Evolutionary conservation across 2,888 invertebrate species (phyloP).

Genomic region (Stenurella melanura): DNA sequence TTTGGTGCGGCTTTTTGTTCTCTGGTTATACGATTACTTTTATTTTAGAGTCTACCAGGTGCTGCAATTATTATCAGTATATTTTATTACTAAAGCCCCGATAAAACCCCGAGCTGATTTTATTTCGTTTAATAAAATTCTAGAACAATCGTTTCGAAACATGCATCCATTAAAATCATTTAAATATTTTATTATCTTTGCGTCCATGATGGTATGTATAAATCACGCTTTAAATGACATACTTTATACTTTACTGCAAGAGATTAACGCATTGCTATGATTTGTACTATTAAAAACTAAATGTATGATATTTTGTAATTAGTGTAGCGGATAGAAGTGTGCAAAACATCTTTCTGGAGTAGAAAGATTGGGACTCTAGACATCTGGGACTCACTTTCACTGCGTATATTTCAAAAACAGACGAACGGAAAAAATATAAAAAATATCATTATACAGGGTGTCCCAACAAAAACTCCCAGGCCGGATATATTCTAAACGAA

Average conservation of each 20-base stretch:
- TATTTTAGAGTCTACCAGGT: constrained; percentile 34
- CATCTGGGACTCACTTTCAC: no score
- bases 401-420: no score
- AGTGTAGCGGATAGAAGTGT: no score
- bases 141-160: constrained; percentile 24
- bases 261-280: background rate
- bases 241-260: background rate
- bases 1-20: constrained; percentile 33
- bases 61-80: constrained; percentile 29
- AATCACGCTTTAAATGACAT: background rate
- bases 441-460: no score
- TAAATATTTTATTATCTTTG: constrained; percentile 21
- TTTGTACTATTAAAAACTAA: background rate
- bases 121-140: constrained; percentile 25
- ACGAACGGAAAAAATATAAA: no score
- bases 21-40: constrained; percentile 16
- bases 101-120: constrained; percentile 19
- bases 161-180: background rate
- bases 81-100: constrained; percentile 11
- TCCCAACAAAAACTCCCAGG: no score
- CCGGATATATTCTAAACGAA: no score
- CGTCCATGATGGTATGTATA: background rate
- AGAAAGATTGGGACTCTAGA: no score
- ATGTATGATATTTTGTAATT: no score
- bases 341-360: no score